Percentiles rank a stretch among this genome's conserved stretches.
Evolutionary conservation across 2,797 vertebrate genomes (phyloP).

Genomic region (Ataeniobius toweri): DNA sequence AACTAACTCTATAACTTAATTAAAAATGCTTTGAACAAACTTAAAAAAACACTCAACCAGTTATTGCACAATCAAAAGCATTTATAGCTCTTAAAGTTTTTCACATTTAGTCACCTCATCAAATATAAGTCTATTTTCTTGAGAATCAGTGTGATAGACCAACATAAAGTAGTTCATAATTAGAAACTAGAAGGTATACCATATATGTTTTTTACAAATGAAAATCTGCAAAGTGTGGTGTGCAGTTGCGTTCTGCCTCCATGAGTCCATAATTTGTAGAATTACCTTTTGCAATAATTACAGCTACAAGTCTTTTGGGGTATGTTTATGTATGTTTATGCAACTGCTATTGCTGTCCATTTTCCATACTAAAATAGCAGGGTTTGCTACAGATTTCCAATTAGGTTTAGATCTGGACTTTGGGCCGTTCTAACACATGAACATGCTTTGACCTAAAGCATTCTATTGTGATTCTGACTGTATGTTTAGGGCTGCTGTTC

Average conservation of each 20-base stretch:
- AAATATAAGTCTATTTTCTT: neutral
- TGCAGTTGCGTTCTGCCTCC: neutral
- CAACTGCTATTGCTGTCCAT: neutral
- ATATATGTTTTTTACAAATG: neutral
- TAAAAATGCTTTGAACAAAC: neutral
- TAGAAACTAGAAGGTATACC: neutral
- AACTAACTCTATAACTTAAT: neutral
- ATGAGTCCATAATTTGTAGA: neutral
- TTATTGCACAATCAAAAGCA: too few relatives aligned
- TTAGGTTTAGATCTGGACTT: neutral
- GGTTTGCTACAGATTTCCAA: neutral
- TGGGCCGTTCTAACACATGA: neutral
- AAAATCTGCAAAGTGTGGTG: neutral
- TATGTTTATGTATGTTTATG: neutral
- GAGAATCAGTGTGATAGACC: neutral
- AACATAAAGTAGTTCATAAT: neutral
- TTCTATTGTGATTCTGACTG: too few relatives aligned
- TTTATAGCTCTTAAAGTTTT: too few relatives aligned
- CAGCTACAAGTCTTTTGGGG: neutral
- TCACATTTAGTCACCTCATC: neutral
- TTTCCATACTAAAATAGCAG: neutral
- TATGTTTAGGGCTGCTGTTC: neutral
- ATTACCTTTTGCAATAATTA: neutral
- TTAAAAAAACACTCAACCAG: too few relatives aligned
- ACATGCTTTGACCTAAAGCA: too few relatives aligned